Conservation (phyloP, 2,113 vertebrate species). For the Sisor rabdophorus region DNA sequence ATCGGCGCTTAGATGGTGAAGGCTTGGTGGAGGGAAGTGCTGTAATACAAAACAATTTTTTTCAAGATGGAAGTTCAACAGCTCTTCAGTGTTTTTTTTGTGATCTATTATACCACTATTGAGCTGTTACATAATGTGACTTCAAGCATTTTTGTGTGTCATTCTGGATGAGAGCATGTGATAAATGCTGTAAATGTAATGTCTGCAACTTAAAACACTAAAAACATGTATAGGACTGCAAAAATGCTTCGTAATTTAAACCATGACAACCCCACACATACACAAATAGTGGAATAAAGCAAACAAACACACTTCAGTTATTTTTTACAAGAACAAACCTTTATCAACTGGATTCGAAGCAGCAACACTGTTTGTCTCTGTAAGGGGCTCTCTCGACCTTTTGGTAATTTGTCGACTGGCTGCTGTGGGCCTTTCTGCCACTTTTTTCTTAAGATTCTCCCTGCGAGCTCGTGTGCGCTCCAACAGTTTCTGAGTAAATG, state of each 20-base stretch:
- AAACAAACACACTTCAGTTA: too few relatives aligned
- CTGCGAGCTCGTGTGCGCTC: slow-evolving; percentile 91
- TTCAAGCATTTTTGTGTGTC: too few relatives aligned
- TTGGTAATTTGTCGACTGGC: slow-evolving; percentile 70
- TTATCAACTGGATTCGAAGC: slow-evolving; percentile 59
- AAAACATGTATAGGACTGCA: too few relatives aligned
- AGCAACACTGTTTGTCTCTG: slow-evolving; percentile 75
- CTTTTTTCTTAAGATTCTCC: slow-evolving; percentile 95
- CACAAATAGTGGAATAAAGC: neutral
- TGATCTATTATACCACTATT: too few relatives aligned
- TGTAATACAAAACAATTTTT: slow-evolving; percentile 31
- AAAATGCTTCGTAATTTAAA: neutral
- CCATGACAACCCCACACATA: neutral
- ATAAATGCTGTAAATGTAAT: too few relatives aligned
- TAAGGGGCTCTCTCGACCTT: slow-evolving; percentile 80
- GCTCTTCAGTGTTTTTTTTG: too few relatives aligned
- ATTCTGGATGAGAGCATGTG: too few relatives aligned
- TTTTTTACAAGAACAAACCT: slow-evolving; percentile 66
- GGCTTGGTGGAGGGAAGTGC: slow-evolving; percentile 78
- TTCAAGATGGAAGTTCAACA: too few relatives aligned
- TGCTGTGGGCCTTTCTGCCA: slow-evolving; percentile 79
- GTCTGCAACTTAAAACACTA: too few relatives aligned
- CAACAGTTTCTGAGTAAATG: slow-evolving; percentile 81
- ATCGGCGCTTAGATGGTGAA: slow-evolving; percentile 85
- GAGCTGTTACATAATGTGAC: too few relatives aligned